Base-by-base conservation (phyloP, 2,888 invertebrate species). In the Slavum lentiscoides region DNA sequence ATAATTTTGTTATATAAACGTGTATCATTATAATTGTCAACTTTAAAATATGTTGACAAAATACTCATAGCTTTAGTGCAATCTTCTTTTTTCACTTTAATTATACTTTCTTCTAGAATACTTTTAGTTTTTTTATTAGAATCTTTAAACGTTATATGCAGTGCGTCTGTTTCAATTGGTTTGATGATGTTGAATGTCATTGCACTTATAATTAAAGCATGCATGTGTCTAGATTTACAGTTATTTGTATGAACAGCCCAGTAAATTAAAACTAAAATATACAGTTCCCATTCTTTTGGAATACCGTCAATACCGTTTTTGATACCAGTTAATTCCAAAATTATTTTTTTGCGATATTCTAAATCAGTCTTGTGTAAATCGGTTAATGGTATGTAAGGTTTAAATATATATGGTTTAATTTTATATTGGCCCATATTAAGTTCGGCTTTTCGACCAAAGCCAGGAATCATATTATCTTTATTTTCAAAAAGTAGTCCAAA, bases 261-360 rank as follows among this genome's bases (percentile, higher is more conserved):
- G 88, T 90, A 92, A 4, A 90, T 85, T 2, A 91, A 84, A 21
- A 89, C 86, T 59, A 90, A 86, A 84, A 91, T 86, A 84, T 89
- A 90, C 55, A 92, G 84, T 85, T 88, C 89, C 89, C 91, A 91
- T 83, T 89, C 88, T 2, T 85, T 82, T 30, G 92, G 91, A 82
- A 91, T 85, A 61, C 86, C 83, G 21, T 87, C 84, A 80, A 91
- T 83, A 19, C 58, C 43, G 9, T 43, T 6, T 23, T 62, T 70
- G 3, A 72, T 39, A 19, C 39, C 86, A 82, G 49, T 84, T 83
- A 6, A 61, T 3, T 61, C 23, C 23, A 80, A 66, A 53, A 80
- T 72, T 15, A 80, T 58, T 66, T 64, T 72, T 72, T 80, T 80
- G 30, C 80, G 80, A 30, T 66, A 80, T 13, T 39, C 58, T 30